phyloP scores from a whole-genome alignment of 30 jellyfish, hydroid and myxozoan species.

The Turritopsis dohrnii region DNA sequence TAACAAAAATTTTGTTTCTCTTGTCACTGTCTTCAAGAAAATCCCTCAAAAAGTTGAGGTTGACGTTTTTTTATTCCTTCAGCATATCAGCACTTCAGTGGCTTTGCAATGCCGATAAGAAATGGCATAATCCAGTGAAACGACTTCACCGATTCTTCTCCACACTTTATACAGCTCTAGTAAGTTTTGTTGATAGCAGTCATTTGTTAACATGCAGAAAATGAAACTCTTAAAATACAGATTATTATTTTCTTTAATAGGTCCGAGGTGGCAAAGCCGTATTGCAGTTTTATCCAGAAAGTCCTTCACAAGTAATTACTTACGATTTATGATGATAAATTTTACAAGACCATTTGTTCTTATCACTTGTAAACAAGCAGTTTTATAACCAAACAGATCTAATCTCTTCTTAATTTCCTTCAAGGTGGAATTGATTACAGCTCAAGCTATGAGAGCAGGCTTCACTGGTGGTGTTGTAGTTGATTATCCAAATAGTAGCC shows the following conservation, averaged over 20 bases:
- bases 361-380: no score
- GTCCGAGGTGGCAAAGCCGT: slow-evolving; percentile 83
- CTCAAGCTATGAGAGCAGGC: slow-evolving; percentile 93
- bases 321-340: no score
- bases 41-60: no score
- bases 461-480: slow-evolving; percentile 97
- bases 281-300: slow-evolving; percentile 91
- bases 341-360: neutral
- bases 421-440: slow-evolving; percentile 76
- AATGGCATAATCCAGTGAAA: slow-evolving; percentile 83
- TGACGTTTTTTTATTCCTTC: no score
- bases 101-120: slow-evolving; percentile 91
- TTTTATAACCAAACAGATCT: no score
- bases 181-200: neutral
- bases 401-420: neutral
- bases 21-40: neutral
- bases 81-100: slow-evolving; percentile 99
- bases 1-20: neutral
- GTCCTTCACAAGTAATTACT: slow-evolving; percentile 79
- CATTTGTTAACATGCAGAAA: neutral
- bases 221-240: neutral
- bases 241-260: neutral
- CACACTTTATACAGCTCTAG: slow-evolving; percentile 66
- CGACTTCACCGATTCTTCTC: slow-evolving; percentile 70
- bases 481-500: slow-evolving; percentile 93